Evolutionary conservation across 2,797 vertebrate species (phyloP).

Genomic region (Siniperca undulata): DNA sequence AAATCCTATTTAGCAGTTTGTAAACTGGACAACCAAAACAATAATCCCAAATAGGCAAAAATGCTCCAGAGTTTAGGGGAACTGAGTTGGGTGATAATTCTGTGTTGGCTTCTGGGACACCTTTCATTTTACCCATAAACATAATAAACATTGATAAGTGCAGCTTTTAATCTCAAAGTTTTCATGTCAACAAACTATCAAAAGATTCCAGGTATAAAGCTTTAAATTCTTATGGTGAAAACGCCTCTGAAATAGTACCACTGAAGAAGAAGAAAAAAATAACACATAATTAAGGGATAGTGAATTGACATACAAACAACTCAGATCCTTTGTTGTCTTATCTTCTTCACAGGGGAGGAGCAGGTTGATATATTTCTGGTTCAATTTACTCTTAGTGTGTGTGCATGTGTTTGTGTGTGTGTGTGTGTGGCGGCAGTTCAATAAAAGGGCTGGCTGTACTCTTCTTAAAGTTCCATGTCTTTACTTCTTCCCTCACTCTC

Average conservation of each 20-base stretch:
- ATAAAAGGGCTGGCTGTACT: background rate
- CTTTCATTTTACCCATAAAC: background rate
- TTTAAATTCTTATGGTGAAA: too few relatives aligned
- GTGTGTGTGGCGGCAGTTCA: constrained; percentile 22
- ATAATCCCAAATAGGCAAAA: too few relatives aligned
- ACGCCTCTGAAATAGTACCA: background rate
- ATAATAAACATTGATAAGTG: background rate
- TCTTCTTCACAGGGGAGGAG: background rate
- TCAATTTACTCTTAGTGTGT: background rate
- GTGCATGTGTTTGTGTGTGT: constrained; percentile 13
- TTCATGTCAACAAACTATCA: background rate
- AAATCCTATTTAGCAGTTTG: too few relatives aligned
- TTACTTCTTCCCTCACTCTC: constrained; percentile 9
- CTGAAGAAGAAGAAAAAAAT: background rate
- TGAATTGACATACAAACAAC: background rate
- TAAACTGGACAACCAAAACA: too few relatives aligned
- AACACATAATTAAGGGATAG: background rate
- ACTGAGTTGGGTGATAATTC: too few relatives aligned
- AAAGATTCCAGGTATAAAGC: background rate
- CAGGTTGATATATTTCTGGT: constrained; percentile 3
- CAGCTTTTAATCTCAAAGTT: background rate
- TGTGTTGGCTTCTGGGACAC: background rate
- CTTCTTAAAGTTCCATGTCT: background rate
- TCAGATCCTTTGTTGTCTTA: background rate
- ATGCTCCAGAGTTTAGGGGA: too few relatives aligned